phyloP scores from a whole-genome alignment of 2,888 invertebrate genomes.

The Eupithecia subumbrata region DNA sequence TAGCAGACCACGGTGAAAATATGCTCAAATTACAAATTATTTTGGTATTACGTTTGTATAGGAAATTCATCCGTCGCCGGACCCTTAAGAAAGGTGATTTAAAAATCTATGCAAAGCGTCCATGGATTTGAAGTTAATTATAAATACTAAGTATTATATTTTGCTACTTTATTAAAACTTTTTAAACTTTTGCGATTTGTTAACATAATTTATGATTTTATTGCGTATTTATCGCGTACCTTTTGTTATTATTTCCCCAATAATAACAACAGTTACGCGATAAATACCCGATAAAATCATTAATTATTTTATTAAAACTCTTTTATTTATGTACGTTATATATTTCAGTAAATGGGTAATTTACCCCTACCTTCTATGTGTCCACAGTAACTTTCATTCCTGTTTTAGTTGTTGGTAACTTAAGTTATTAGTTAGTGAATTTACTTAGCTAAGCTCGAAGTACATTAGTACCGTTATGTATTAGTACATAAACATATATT shows the following conservation, averaged over 20 bases:
- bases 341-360: neutral
- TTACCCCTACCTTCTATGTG: neutral
- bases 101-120: constrained; percentile 2
- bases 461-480: constrained; percentile 44
- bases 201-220: no score
- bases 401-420: constrained; percentile 31
- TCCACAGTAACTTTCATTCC: constrained; percentile 20
- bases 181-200: neutral
- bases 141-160: constrained; percentile 12
- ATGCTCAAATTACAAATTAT: no score
- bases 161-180: neutral
- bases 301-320: neutral
- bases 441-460: constrained; percentile 35
- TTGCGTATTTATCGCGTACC: no score
- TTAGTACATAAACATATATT: constrained; percentile 36
- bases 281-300: no score
- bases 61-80: no score
- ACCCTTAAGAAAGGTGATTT: neutral
- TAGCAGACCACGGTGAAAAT: no score
- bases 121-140: neutral
- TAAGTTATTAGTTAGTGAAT: constrained; percentile 39
- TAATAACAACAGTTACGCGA: no score
- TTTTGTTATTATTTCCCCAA: no score
- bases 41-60: no score
- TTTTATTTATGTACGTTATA: neutral